Evolutionary conservation across 2,888 invertebrate genomes (phyloP).

Genomic region (Scaptomyza tumidula): DNA sequence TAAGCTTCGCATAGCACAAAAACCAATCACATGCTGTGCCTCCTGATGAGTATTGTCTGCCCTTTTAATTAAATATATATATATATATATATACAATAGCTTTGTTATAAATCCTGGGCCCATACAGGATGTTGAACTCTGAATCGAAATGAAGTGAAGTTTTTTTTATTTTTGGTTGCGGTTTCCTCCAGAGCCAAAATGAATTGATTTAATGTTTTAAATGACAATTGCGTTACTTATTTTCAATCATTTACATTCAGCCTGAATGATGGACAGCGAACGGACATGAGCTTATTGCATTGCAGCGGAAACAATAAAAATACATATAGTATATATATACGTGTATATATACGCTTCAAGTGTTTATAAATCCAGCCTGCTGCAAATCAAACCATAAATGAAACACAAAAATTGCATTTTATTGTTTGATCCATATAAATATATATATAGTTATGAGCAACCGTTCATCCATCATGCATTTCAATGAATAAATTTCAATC

Average conservation of each 20-base stretch:
- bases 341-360: slow-evolving; percentile 22
- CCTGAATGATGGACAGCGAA: slow-evolving; percentile 37
- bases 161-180: slow-evolving; percentile 20
- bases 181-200: slow-evolving; percentile 41
- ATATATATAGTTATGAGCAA: slow-evolving; percentile 3
- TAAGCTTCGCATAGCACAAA: slow-evolving; percentile 46
- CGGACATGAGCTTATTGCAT: slow-evolving; percentile 19
- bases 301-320: slow-evolving; percentile 38
- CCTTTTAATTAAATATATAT: slow-evolving; percentile 66
- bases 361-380: slow-evolving; percentile 37
- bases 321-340: slow-evolving; percentile 21
- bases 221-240: slow-evolving; percentile 57
- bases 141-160: slow-evolving; percentile 1
- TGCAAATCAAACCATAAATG: slow-evolving; percentile 15
- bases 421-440: slow-evolving; percentile 14
- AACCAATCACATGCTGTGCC: slow-evolving; percentile 53
- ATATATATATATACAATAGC: background rate
- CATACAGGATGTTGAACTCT: slow-evolving; percentile 10
- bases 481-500: slow-evolving; percentile 26
- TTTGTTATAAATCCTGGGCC: slow-evolving; percentile 14
- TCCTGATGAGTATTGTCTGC: slow-evolving; percentile 43
- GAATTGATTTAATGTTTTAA: slow-evolving; percentile 66
- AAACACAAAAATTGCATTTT: slow-evolving; percentile 13
- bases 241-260: slow-evolving; percentile 29
- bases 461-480: slow-evolving; percentile 18